These are phyloP conservation scores for Adoxophyes honmai DNA, from an alignment of 1,140 invertebrate genomes.

Conservation along the genomic window DNA sequence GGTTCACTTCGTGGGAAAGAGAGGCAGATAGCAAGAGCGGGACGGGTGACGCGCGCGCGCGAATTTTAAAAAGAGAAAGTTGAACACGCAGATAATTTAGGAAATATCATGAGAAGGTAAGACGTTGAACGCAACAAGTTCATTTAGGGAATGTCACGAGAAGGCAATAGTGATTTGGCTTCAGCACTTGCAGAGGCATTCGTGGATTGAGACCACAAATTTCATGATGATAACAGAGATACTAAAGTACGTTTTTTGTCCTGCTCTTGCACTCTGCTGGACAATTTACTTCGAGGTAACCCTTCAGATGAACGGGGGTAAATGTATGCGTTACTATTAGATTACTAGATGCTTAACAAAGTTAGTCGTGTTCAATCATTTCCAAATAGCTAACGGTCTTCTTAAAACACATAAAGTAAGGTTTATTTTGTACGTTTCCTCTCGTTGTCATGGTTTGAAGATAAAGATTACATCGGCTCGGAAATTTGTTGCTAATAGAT, in stretches of 20 bases:
- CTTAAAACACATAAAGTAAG: constrained; percentile 2
- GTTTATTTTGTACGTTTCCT: not conserved
- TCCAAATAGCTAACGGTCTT: constrained; percentile 12
- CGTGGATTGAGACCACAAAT: too few relatives aligned
- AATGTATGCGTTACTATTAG: constrained; percentile 13
- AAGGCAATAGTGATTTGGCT: too few relatives aligned
- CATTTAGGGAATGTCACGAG: too few relatives aligned
- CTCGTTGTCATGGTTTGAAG: not conserved
- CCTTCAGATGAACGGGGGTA: not conserved
- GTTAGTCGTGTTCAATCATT: constrained; percentile 8
- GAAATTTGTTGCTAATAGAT: not conserved
- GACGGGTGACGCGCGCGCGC: not conserved
- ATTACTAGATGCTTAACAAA: constrained; percentile 8
- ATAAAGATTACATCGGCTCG: not conserved
- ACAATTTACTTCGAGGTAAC: not conserved
- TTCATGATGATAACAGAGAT: too few relatives aligned
- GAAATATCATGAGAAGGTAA: too few relatives aligned
- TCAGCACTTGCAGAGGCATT: too few relatives aligned
- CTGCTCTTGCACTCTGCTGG: not conserved
- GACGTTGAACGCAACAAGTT: too few relatives aligned
- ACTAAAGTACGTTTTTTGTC: too few relatives aligned
- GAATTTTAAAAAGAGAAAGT: too few relatives aligned
- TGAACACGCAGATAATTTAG: too few relatives aligned
- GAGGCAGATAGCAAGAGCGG: not conserved
- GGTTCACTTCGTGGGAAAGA: not conserved